Base-by-base conservation (phyloP, 2,797 vertebrate species). In the Carapus acus region DNA sequence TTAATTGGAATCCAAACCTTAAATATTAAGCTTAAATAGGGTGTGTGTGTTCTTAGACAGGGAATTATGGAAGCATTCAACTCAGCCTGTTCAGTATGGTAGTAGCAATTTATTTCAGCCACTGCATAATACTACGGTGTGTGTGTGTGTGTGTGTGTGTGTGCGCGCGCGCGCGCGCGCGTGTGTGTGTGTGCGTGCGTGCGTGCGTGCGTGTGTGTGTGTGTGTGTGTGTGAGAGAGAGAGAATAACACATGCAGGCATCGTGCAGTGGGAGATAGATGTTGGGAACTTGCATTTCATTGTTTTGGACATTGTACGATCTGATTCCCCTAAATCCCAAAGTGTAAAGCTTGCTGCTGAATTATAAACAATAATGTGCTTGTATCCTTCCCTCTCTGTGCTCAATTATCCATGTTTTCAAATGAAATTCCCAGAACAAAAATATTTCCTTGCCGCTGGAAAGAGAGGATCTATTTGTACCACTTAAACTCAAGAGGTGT, bases 341-440 rank as follows among this genome's bases (percentile, higher is more conserved):
- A 74, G 75, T 79, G 66, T 75, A 73, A 79, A 79, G 81, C 63
- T 82, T 78, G 59, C 68, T 80, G 82, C 78, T 81, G 74, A 79
- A 62, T 83, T 76, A 81, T 81, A 80, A 83, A 80, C 76, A 82
- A 79, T 81, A 71, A 80, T 83, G 82, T 83, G 81, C 81, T 78
- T 54, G 46, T 77, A 79, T 33, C 14, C 24, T 9, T 27, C 9
- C 9, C n/a, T n/a, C n/a, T n/a, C n/a, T n/a, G n/a, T n/a, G n/a
- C n/a, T n/a, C n/a, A n/a, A n/a, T n/a, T n/a, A n/a, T n/a, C n/a
- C n/a, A n/a, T n/a, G n/a, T n/a, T n/a, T n/a, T n/a, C n/a, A n/a
- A n/a, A n/a, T n/a, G n/a, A n/a, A n/a, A n/a, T n/a, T n/a, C n/a
- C n/a, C n/a, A n/a, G n/a, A n/a, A n/a, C n/a, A n/a, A n/a, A n/a